Base-by-base conservation (phyloP, 1,140 invertebrate genomes). In the Bombus pascuorum region DNA sequence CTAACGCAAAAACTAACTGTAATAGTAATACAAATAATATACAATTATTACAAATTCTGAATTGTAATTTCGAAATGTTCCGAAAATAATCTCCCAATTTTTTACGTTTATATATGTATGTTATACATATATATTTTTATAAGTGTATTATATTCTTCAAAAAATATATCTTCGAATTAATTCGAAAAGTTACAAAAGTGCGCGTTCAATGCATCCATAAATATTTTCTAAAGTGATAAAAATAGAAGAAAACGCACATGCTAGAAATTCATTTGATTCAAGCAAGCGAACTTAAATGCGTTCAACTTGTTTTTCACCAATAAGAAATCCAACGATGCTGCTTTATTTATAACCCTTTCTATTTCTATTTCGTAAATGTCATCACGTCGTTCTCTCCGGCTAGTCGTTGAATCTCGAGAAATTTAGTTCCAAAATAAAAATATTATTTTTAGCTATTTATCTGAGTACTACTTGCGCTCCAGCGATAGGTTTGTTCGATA, bases 331-430 rank as follows among this genome's bases (percentile, higher is more conserved):
- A 89, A 71, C 72, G n/a, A 47, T 53, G 57, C 53, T 53, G 42
- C 22, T 83, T 90, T 90, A 90, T 90, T 90, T 90, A 90, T 90
- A 90, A 90, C 71, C 22, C 39, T 66, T 86, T 77, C 89, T 90
- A 90, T 88, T 90, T 90, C 89, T 86, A 90, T 85, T 90, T 90
- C 57, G 53, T 65, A 62, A 76, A 74, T 83, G 79, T 47, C 81
- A 76, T 74, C 85, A 47, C 6, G 15, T 18, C 62, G 72, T 25
- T 42, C 42, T 53, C 34, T 37, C 42, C 53, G 72, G 42, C 28
- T 66, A 44, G 39, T 42, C 74, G 3, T 18, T 18, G 70, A 83
- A 66, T 70, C 72, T 25, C 44, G 18, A 42, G 68, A 62, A 77
- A 80, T 89, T 86, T 88, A 78, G 81, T 74, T 86, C 73, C 80